Evolutionary conservation across 2,113 vertebrate species (phyloP), one percentile per base, ranked within the genome.

Genomic region (pig (Sus scrofa)): DNA sequence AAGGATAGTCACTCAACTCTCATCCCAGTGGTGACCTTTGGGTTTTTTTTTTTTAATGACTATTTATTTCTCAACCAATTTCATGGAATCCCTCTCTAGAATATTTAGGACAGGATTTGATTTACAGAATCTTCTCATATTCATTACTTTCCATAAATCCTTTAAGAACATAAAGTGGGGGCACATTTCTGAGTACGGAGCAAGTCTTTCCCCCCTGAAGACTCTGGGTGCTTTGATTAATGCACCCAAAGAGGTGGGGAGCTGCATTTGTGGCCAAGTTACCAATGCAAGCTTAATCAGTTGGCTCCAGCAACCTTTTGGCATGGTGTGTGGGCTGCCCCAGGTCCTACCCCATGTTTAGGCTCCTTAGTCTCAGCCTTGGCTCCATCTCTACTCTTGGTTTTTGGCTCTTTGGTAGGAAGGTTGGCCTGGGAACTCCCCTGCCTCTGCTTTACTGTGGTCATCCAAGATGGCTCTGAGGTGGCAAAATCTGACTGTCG

Each of bases 391-490:
- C 92, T 98, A n/a, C 97, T 98, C 27, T 98, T 98, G 60, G 30
- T 30, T 92, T 88, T 96, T n/a, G n/a, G 90, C 77, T 97, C 98
- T 97, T 97, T 97, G 74, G 86, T 86, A 83, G 98, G 96, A 2
- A 97, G 96, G 39, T 98, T 97, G 11, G 98, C 98, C 86, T 98
- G 98, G 94, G 99, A 99, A 96, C 98, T 96, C 94, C 96, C 99
- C 94, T 99, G 99, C 86, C 98, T 99, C 89, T 99, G 98, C 97
- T 99, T 99, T 95, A 99, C 98, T 98, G 99, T 50, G 24, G 98
- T 99, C 88, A 99, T 96, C 99, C 99, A 99, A 84, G 98, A 97
- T 84, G 99, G 99, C 95, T 99, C 98, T 65, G 98, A 96, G 3
- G 97, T 50, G 27, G 78, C 62, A 63, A 18, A 86, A 92, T 97